Evolutionary conservation across 2,113 vertebrate genomes (phyloP), one percentile per base, ranked within the genome.

Genomic region (Anguilla rostrata): DNA sequence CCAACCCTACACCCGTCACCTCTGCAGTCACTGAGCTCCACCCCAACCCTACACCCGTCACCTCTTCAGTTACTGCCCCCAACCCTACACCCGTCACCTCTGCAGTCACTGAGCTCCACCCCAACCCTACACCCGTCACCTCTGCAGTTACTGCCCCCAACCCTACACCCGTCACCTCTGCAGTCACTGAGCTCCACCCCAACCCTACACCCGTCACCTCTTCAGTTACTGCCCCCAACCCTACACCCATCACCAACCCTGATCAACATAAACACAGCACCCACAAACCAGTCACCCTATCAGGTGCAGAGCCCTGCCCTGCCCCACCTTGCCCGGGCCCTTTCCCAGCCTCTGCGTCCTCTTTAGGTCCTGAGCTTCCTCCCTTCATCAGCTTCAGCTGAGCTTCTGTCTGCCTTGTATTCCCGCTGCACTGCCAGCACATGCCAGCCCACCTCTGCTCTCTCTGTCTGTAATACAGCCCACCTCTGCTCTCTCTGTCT

Each of bases 21-120:
- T 34, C 34, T 34, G 34, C 34, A 34, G 34, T 34, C 1, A 34
- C 34, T 34, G 34, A n/a, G n/a, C n/a, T n/a, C n/a, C n/a, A 0
- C 43, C 43, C 43, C 43, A 9, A 46, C 43, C 43, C 43, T 9
- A 46, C 43, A 46, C 98, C 98, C 0, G 99, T 99, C 91, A 99
- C 99, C 75, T 98, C 88, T 99, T 99, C 97, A 99, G 98, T 98
- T 99, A 92, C 78, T 1, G 3, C 11, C 3, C 57, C 57, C 57
- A 46, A 46, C 43, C 9, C 43, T 46, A 46, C 43, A 46, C 43
- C 43, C 43, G 43, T 46, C 43, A 39, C 12, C 29, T 29, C 22
- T n/a, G 34, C 34, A 34, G 34, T 34, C 1, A 34, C 34, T 34
- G 34, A n/a, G n/a, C n/a, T n/a, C n/a, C n/a, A 5, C 83, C 56